These are phyloP conservation scores for Acrocyrtus sp. DNA, from an alignment of 2,888 invertebrate genomes.

Conservation along the genomic window DNA sequence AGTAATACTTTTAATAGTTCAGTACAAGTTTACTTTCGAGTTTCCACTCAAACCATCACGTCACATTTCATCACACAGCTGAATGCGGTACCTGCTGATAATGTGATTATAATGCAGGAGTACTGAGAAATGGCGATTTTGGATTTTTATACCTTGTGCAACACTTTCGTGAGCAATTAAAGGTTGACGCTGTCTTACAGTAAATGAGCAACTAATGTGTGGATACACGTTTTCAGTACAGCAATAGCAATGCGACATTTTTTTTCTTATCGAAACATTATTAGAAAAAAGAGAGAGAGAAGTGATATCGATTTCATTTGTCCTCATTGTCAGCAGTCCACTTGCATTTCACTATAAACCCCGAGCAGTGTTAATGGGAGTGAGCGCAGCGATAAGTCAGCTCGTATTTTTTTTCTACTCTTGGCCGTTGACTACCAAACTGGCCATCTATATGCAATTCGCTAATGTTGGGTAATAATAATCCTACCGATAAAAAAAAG, in stretches of 20 bases:
- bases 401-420: neutral
- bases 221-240: neutral
- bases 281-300: conserved; percentile 4
- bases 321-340: conserved; percentile 48
- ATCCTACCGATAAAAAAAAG: conserved; percentile 17
- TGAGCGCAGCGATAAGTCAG: too few species aligned
- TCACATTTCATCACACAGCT: neutral
- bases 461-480: conserved; percentile 40
- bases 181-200: neutral
- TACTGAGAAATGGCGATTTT: too few species aligned
- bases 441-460: too few species aligned
- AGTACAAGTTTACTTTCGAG: conserved; percentile 48
- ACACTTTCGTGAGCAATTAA: conserved; percentile 28
- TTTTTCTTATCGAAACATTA: conserved; percentile 10
- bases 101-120: too few species aligned
- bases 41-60: conserved; percentile 13
- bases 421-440: neutral
- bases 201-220: too few species aligned
- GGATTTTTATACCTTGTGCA: conserved; percentile 39
- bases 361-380: too few species aligned
- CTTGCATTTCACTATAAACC: neutral
- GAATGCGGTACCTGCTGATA: too few species aligned
- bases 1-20: conserved; percentile 29
- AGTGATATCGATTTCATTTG: conserved; percentile 43
- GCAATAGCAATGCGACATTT: too few species aligned